Percentiles rank a stretch among this genome's conserved stretches.
phyloP scores from a whole-genome alignment of 2,888 invertebrate species.

The Sabellastarte sp. region DNA sequence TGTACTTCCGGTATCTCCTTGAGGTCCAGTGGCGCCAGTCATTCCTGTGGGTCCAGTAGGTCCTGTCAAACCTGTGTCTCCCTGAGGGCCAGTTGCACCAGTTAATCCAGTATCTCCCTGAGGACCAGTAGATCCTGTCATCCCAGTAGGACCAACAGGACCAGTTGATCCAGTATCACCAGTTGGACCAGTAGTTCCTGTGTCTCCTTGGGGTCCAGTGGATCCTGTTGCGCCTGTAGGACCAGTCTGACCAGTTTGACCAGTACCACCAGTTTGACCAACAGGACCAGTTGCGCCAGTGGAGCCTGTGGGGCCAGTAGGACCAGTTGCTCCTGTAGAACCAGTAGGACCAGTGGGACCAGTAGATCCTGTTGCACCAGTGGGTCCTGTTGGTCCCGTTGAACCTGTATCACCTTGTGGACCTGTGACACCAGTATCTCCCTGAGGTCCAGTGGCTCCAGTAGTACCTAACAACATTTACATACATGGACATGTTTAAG shows the following conservation, averaged over 20 bases:
- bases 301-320: constrained; percentile 5
- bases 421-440: constrained; percentile 7
- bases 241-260: neutral
- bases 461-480: constrained; percentile 8
- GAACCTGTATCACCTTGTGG: constrained; percentile 8
- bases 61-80: constrained; percentile 1
- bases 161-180: constrained; percentile 4
- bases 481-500: too few species aligned
- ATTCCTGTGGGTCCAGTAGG: neutral
- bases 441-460: constrained; percentile 6
- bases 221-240: neutral
- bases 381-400: constrained; percentile 4
- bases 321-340: neutral
- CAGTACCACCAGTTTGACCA: constrained; percentile 7
- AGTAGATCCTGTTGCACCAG: constrained; percentile 3
- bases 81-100: neutral
- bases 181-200: constrained; percentile 2
- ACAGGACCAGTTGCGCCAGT: constrained; percentile 10
- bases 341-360: neutral
- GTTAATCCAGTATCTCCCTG: constrained; percentile 3
- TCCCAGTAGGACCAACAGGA: constrained; percentile 4
- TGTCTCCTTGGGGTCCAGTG: neutral
- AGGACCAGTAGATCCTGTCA: constrained; percentile 4
- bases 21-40: constrained; percentile 2
- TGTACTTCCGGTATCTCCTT: neutral